Conservation (phyloP, 2,113 vertebrate genomes). For the Larimichthys polyactis region DNA sequence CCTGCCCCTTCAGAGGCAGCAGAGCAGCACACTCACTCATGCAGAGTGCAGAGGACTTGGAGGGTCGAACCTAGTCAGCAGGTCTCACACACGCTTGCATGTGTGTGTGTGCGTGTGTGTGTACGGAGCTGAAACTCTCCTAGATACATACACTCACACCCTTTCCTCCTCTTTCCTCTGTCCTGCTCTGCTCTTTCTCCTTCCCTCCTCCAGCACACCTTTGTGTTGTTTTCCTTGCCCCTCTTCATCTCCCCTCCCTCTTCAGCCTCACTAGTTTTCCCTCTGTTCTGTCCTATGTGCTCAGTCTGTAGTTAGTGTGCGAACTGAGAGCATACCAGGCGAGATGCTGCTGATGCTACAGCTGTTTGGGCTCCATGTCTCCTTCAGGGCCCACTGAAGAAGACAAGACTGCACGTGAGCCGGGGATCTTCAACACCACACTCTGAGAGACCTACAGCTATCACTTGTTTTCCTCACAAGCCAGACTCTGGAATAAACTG, state of each 20-base stretch:
- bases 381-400: constrained; percentile 70
- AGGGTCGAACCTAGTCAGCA: constrained; percentile 67
- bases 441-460: constrained; percentile 41
- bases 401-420: constrained; percentile 51
- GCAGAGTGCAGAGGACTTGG: constrained; percentile 59
- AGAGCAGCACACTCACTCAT: constrained; percentile 71
- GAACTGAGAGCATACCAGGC: constrained; percentile 42
- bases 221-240: constrained; percentile 71
- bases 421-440: constrained; percentile 23
- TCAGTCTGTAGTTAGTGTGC: constrained; percentile 46
- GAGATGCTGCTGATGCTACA: constrained; percentile 75
- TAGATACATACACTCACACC: constrained; percentile 53
- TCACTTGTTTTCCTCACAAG: constrained; percentile 15
- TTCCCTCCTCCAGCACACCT: constrained; percentile 72
- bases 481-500: constrained; percentile 35
- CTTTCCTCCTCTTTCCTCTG: constrained; percentile 45
- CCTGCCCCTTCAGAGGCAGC: constrained; percentile 81
- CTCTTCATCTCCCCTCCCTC: constrained; percentile 65
- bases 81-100: constrained; percentile 55
- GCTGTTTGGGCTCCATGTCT: constrained; percentile 70
- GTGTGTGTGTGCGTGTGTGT: constrained; percentile 1
- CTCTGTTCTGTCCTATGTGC: constrained; percentile 35
- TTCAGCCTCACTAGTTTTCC: constrained; percentile 55
- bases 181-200: constrained; percentile 50
- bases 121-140: constrained; percentile 56